Evolutionary conservation across 2,113 vertebrate genomes (phyloP).

Genomic region (Clarias macrocephalus): DNA sequence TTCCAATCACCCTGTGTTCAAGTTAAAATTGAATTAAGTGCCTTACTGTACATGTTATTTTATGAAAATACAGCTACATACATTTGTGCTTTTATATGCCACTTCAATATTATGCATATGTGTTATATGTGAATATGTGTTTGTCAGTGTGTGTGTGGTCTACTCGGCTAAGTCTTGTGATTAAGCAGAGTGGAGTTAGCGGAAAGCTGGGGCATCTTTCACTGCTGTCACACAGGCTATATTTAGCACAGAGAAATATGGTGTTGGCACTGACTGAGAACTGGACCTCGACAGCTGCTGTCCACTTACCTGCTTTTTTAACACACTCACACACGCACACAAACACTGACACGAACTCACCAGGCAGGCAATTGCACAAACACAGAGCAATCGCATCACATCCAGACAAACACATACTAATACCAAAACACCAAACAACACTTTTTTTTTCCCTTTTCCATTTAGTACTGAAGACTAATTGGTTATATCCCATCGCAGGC

Average conservation of each 20-base stretch:
- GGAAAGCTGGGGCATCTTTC: slow-evolving; percentile 56
- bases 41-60: not conserved
- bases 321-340: slow-evolving; percentile 24
- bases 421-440: too few relatives aligned
- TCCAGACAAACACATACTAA: not conserved
- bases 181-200: slow-evolving; percentile 60
- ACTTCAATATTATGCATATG: not conserved
- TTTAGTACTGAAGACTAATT: too few relatives aligned
- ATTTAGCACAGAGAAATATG: slow-evolving; percentile 71
- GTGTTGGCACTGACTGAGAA: slow-evolving; percentile 53
- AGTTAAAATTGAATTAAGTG: not conserved
- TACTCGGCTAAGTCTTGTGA: slow-evolving; percentile 30
- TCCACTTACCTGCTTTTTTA: slow-evolving; percentile 65
- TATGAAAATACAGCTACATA: not conserved
- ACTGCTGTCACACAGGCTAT: slow-evolving; percentile 60
- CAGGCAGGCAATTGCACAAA: not conserved
- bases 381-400: not conserved
- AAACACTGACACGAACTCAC: not conserved
- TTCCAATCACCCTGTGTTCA: too few relatives aligned
- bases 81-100: not conserved
- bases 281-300: slow-evolving; percentile 59
- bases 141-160: not conserved
- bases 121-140: slow-evolving; percentile 9
- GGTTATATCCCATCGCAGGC: too few relatives aligned
- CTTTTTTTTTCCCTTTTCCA: too few relatives aligned